A percentile compares a stretch with the other conserved stretches of the same genome.
Conservation (phyloP, 2,113 vertebrate species). For the Steatornis caripensis region DNA sequence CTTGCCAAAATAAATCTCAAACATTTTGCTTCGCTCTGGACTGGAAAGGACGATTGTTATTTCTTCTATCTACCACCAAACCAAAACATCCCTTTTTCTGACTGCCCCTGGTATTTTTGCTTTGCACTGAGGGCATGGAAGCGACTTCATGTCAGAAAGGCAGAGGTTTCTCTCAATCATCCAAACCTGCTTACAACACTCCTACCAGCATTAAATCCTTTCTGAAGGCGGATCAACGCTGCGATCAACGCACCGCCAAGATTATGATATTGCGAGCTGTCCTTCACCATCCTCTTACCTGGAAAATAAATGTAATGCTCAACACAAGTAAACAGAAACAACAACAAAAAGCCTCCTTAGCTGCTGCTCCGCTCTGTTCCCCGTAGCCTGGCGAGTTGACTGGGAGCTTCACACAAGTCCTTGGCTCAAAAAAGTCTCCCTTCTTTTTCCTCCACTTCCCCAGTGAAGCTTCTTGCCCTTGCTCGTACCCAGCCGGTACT, state of each 20-base stretch:
- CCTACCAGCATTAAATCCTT: neutral
- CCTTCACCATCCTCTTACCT: neutral
- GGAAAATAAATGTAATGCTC: neutral
- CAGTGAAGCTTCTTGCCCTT: neutral
- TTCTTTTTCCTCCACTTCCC: neutral
- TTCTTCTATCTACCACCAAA: neutral
- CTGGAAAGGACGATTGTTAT: neutral
- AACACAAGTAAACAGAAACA: neutral
- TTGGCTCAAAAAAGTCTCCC: accelerated
- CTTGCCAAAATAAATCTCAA: neutral
- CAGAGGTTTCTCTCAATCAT: neutral
- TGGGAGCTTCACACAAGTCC: neutral
- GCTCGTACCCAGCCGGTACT: neutral
- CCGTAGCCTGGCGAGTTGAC: accelerated
- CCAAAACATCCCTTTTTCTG: neutral
- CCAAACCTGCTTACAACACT: neutral
- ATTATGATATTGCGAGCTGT: accelerated
- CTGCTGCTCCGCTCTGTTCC: neutral
- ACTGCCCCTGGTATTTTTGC: neutral
- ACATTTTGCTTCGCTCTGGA: neutral
- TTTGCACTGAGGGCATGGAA: neutral
- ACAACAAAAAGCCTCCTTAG: neutral
- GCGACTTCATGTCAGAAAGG: neutral
- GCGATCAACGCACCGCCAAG: accelerated
- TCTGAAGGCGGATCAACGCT: neutral